Base-by-base conservation (phyloP, 1,140 invertebrate genomes). In the Drosophila parvula region DNA sequence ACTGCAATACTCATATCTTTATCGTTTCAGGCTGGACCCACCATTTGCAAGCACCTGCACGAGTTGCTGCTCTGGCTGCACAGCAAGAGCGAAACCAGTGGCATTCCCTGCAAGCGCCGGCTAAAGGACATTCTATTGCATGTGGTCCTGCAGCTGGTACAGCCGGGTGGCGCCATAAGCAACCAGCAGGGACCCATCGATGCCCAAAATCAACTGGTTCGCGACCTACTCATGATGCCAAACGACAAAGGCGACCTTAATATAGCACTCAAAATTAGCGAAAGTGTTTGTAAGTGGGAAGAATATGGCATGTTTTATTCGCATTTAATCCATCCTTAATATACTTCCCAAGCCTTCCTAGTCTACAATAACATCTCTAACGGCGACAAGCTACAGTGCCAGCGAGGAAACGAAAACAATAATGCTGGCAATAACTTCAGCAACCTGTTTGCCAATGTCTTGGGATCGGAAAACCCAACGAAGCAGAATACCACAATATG, bases 171-270 rank as follows among this genome's bases (percentile, higher is more conserved):
- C 27, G 94, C 96, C 7, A 94, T 97, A 18, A 94, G 94, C 28
- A 93, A 94, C 30, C 94, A 94, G 62, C 94, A 95, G 70, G 96
- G 96, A n/a, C 96, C 96, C 14, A 92, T 97, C 8, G 97, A 97
- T 93, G 96, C 96, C 2, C 96, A 97, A 88, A 95, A 94, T 82
- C 95, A 95, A 79, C 93, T 97, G 45, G 93, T 97, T 41, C 95
- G 95, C 14, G 94, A 95, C 28, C 90, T 96, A 32, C 85, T 95
- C 1, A 93, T 94, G 86, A 92, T 96, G 43, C 94, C 95, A 70
- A 96, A 95, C 82, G 92, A 93, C 14, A 94, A 95, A 65, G 94
- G 95, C 2, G 95, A 97, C 90, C 92, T 96, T 28, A 95, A 94
- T 74, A 95, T 95, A 69, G 95, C 95, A 4, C 94, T 96, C 83